phyloP scores from a whole-genome alignment of 2,797 vertebrate species.

The Orestias chungarensis region DNA sequence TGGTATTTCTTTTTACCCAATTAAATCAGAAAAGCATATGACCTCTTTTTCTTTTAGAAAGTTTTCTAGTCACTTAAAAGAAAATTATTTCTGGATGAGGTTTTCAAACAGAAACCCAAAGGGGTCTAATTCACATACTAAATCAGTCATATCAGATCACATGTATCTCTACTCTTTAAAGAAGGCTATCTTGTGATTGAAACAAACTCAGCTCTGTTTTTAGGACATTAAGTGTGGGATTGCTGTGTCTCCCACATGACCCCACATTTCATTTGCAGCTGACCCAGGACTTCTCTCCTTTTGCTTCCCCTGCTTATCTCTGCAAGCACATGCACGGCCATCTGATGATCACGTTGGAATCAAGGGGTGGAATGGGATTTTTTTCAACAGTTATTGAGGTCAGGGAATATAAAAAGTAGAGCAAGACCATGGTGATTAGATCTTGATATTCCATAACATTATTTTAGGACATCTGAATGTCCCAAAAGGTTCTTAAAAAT shows the following conservation, averaged over 20 bases:
- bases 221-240: constrained; percentile 45
- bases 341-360: constrained; percentile 48
- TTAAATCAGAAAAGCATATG: constrained; percentile 8
- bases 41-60: constrained; percentile 24
- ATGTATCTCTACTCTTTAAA: constrained; percentile 41
- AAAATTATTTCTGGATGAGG: constrained; percentile 32
- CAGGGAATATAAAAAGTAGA: constrained; percentile 70
- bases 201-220: constrained; percentile 62
- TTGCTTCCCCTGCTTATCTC: constrained; percentile 22
- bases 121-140: constrained; percentile 31
- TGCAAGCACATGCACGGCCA: constrained; percentile 55
- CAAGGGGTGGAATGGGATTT: constrained; percentile 38
- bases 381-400: constrained; percentile 65
- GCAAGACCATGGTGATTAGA: constrained; percentile 63
- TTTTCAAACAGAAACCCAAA: constrained; percentile 44
- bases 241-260: constrained; percentile 44
- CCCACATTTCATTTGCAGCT: constrained; percentile 22
- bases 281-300: constrained; percentile 24
- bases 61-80: constrained; percentile 18
- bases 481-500: constrained; percentile 54
- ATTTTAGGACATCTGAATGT: constrained; percentile 43
- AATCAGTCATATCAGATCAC: constrained; percentile 54
- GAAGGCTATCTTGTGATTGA: constrained; percentile 52
- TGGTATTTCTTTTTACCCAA: neutral
- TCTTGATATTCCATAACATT: constrained; percentile 60